Percentiles rank a stretch among this genome's conserved stretches.
phyloP scores from a whole-genome alignment of 2,113 vertebrate genomes.

The Manacus vitellinus region DNA sequence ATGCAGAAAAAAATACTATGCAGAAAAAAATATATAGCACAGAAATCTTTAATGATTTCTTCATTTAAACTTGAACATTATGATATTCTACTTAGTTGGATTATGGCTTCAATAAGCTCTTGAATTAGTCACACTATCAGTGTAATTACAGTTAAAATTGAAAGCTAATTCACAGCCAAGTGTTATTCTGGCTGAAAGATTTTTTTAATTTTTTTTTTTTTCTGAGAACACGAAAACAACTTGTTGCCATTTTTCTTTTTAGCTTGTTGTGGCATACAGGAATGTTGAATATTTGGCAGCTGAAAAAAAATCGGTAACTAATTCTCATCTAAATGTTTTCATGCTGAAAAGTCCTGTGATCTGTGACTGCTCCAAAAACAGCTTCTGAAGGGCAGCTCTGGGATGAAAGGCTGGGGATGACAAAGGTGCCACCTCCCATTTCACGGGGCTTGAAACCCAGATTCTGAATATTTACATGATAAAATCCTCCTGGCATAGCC shows the following conservation, averaged over 20 bases:
- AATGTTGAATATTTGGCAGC: neutral
- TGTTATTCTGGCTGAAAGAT: neutral
- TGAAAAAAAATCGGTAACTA: neutral
- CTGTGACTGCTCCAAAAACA: neutral
- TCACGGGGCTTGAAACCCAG: neutral
- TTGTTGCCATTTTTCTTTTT: neutral
- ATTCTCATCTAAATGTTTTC: neutral
- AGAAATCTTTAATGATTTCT: neutral
- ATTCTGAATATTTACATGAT: neutral
- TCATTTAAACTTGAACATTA: neutral
- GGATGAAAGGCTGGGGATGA: neutral
- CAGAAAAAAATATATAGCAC: neutral
- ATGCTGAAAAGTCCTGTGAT: neutral
- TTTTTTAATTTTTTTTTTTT: too few relatives aligned
- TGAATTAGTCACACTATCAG: slow-evolving; percentile 11
- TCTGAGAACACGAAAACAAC: neutral
- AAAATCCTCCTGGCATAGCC: neutral
- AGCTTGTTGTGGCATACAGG: neutral
- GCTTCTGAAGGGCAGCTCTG: neutral
- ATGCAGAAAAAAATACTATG: neutral
- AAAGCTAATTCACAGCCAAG: neutral
- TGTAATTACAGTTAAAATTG: neutral
- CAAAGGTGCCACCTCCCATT: neutral
- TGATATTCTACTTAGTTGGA: neutral
- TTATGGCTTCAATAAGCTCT: neutral